These are phyloP conservation scores for Troglohyphantes excavatus DNA, from an alignment of 2,888 invertebrate species.

Conservation along the genomic window DNA sequence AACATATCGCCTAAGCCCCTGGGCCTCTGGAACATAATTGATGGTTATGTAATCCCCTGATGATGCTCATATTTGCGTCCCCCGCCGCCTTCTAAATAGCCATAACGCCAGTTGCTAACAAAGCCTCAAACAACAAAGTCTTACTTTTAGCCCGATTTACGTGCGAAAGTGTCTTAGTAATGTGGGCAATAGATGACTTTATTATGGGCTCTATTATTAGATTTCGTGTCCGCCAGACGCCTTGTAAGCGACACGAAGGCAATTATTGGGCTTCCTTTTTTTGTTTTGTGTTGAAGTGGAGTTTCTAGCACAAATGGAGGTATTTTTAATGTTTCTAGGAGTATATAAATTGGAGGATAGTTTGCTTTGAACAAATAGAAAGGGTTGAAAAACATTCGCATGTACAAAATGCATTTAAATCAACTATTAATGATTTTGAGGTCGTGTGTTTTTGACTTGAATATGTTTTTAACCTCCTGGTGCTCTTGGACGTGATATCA, in stretches of 20 bases:
- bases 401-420: no score
- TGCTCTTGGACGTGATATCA: no score
- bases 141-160: neutral
- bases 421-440: no score
- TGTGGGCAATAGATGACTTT: constrained; percentile 44
- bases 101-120: constrained; percentile 40
- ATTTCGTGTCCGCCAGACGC: constrained; percentile 7
- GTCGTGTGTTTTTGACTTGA: no score
- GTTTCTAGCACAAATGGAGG: no score
- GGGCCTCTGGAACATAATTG: constrained; percentile 38
- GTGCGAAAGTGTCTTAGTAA: constrained; percentile 50
- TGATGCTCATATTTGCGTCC: constrained; percentile 58
- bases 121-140: constrained; percentile 46
- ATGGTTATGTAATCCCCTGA: constrained; percentile 26
- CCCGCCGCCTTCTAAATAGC: constrained; percentile 19
- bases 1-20: constrained; percentile 30
- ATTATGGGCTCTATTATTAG: constrained; percentile 55
- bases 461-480: no score
- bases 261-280: constrained; percentile 23
- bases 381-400: no score
- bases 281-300: neutral
- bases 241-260: constrained; percentile 14
- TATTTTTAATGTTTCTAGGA: no score
- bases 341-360: no score
- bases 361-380: no score